These are phyloP conservation scores for Lucilia sericata DNA, from an alignment of 1,140 invertebrate species.

Conservation along the genomic window DNA sequence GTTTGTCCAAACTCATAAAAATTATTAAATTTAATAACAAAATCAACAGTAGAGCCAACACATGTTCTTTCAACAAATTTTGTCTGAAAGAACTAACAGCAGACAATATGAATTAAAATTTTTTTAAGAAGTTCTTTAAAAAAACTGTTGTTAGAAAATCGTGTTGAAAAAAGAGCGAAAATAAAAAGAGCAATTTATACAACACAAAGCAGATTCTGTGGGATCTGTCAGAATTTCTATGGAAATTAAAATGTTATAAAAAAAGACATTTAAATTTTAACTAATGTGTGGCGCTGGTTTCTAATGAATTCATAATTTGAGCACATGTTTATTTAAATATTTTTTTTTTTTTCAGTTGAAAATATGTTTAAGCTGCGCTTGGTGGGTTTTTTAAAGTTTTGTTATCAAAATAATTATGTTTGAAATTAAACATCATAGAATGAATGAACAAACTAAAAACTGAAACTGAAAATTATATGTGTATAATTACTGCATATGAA, in stretches of 20 bases:
- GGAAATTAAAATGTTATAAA: not conserved
- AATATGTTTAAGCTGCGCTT: not conserved
- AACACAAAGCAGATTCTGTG: not conserved
- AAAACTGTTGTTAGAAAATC: not conserved
- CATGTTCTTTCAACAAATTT: not conserved
- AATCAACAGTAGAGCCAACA: not conserved
- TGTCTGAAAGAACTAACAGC: not conserved
- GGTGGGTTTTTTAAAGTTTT: not conserved
- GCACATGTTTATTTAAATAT: not conserved
- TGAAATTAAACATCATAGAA: not conserved
- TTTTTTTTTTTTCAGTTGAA: not conserved
- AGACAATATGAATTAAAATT: no score
- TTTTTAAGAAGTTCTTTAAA: not conserved
- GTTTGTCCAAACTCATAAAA: not conserved
- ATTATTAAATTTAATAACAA: not conserved
- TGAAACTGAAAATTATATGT: not conserved
- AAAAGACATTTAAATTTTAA: not conserved
- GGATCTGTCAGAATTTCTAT: conserved; percentile 2
- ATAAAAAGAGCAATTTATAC: not conserved
- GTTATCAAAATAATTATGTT: conserved; percentile 20
- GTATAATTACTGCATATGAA: not conserved
- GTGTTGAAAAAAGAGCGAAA: not conserved
- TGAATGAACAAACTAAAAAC: not conserved
- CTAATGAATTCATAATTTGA: conserved; percentile 2
- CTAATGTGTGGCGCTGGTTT: not conserved